These are phyloP conservation scores for Phrynocephalus forsythii DNA, from an alignment of 2,797 vertebrate genomes.

Conservation along the genomic window DNA sequence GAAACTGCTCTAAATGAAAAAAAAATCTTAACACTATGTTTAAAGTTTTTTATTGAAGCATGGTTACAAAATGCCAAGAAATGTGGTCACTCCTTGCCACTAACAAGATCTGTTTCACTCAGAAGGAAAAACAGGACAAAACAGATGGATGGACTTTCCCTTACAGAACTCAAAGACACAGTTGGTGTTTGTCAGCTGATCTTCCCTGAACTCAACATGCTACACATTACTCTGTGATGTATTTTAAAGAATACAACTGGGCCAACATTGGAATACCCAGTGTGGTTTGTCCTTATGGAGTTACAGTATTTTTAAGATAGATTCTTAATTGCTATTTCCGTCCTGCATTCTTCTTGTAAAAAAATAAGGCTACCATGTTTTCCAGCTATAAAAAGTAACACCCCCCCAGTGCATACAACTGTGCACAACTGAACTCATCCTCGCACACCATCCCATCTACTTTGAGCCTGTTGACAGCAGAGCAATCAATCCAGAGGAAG, in stretches of 20 bases:
- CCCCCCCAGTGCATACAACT: conserved; percentile 21
- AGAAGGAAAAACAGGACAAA: background rate
- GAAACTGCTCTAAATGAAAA: background rate
- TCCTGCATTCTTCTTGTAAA: background rate
- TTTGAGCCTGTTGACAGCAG: conserved; percentile 97
- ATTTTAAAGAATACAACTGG: background rate
- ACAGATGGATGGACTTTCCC: background rate
- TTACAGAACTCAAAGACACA: background rate
- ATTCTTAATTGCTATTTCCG: background rate
- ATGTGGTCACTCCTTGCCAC: background rate
- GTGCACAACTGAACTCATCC: conserved; percentile 29
- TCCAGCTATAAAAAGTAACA: conserved; percentile 47
- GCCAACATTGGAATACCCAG: conserved; percentile 6
- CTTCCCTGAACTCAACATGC: background rate
- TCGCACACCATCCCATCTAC: conserved; percentile 71
- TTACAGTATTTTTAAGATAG: background rate
- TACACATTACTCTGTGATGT: background rate
- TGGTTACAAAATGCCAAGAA: conserved; percentile 3
- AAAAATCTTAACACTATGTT: background rate
- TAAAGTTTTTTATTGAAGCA: conserved; percentile 32
- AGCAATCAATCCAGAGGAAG: conserved; percentile 95
- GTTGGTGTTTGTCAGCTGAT: background rate
- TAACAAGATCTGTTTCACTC: background rate
- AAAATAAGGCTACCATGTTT: conserved; percentile 18
- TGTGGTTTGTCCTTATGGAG: background rate